phyloP scores from a whole-genome alignment of 2,888 invertebrate genomes.

The Ectemnius lituratus region DNA sequence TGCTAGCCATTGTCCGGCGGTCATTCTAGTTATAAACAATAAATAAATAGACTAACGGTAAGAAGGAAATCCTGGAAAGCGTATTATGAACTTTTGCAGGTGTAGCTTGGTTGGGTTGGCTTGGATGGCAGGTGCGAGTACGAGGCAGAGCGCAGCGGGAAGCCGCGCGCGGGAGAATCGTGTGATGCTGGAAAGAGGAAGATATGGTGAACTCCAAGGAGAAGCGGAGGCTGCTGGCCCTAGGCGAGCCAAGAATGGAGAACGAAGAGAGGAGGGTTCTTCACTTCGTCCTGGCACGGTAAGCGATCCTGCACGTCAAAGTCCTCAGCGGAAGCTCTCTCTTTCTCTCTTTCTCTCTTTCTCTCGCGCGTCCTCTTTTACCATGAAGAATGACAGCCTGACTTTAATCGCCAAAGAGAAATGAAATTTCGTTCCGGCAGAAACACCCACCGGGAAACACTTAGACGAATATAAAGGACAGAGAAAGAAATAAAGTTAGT shows the following conservation, averaged over 20 bases:
- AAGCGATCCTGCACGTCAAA: conserved; percentile 33
- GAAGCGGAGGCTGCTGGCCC: conserved; percentile 31
- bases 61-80: conserved; percentile 48
- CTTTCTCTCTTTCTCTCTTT: no score
- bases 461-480: no score
- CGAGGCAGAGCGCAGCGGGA: conserved; percentile 47
- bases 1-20: conserved; percentile 13
- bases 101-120: conserved; percentile 28
- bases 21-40: conserved; percentile 38
- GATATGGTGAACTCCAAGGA: conserved; percentile 31
- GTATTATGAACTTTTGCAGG: conserved; percentile 57
- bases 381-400: no score
- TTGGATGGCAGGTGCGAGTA: conserved; percentile 49
- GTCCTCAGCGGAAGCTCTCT: conserved; percentile 37
- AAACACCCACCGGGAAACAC: neutral
- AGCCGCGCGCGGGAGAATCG: conserved; percentile 28
- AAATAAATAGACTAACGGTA: conserved; percentile 33
- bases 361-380: conserved; percentile 16
- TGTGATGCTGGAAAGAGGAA: conserved; percentile 42
- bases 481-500: no score
- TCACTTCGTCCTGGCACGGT: conserved; percentile 23
- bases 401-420: no score
- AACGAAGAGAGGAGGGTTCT: conserved; percentile 7
- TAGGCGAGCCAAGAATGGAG: neutral
- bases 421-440: no score